Conservation (phyloP, 2,888 invertebrate genomes). For the Eucriotettix oculatus region DNA sequence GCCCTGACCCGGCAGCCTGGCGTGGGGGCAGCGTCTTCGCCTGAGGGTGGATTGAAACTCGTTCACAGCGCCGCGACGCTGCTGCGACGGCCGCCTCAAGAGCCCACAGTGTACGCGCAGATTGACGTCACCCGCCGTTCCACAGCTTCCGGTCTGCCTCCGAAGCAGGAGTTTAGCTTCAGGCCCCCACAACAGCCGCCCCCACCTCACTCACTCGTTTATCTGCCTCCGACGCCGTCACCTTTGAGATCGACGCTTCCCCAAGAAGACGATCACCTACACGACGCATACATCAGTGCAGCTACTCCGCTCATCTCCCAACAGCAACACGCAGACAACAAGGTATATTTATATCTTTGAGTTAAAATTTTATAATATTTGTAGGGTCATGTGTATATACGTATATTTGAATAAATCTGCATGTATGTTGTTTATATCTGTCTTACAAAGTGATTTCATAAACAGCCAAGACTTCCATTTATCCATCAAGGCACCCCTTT, state of each 20-base stretch:
- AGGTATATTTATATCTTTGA: neutral
- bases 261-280: slow-evolving; percentile 21
- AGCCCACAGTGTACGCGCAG: slow-evolving; percentile 38
- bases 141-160: too few relatives aligned
- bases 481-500: too few relatives aligned
- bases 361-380: too few relatives aligned
- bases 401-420: too few relatives aligned
- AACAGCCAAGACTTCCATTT: too few relatives aligned
- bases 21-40: slow-evolving; percentile 8
- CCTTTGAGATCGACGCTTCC: slow-evolving; percentile 21
- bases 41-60: neutral
- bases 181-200: slow-evolving; percentile 23
- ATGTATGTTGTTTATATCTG: too few relatives aligned
- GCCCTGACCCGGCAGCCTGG: slow-evolving; percentile 25
- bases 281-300: slow-evolving; percentile 1
- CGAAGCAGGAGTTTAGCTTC: slow-evolving; percentile 12
- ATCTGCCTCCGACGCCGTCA: slow-evolving; percentile 21
- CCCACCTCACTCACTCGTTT: slow-evolving; percentile 19
- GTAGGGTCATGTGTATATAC: too few relatives aligned
- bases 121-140: slow-evolving; percentile 28
- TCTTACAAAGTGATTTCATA: too few relatives aligned
- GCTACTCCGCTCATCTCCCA: slow-evolving; percentile 10
- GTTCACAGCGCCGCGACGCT: slow-evolving; percentile 18
- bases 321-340: slow-evolving; percentile 2
- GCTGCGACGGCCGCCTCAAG: slow-evolving; percentile 24